Conservation (phyloP, 2,888 invertebrate species). For the Xanthostigma xanthostigma region DNA sequence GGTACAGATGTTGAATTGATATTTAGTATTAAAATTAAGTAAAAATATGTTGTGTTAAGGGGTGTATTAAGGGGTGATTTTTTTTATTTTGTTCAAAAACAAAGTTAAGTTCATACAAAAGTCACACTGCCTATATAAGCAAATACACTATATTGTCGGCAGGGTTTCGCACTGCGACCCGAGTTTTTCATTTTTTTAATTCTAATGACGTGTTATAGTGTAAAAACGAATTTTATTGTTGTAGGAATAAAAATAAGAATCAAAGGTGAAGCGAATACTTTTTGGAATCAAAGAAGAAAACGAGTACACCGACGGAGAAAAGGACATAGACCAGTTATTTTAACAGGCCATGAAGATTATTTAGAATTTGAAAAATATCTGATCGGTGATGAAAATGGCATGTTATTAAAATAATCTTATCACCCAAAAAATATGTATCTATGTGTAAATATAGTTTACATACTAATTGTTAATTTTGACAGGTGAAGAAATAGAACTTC, state of each 20-base stretch:
- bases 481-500: constrained; percentile 55
- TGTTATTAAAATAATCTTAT: constrained; percentile 7
- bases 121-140: no score
- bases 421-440: background rate
- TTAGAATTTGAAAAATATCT: constrained; percentile 62
- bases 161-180: no score
- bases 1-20: no score
- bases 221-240: constrained; percentile 13
- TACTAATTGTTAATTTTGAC: constrained; percentile 5
- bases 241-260: constrained; percentile 55
- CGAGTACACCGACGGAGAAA: constrained; percentile 45
- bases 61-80: no score
- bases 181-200: no score
- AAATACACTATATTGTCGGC: no score
- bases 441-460: no score
- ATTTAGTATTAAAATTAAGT: no score
- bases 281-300: constrained; percentile 50
- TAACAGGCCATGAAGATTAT: constrained; percentile 61
- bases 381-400: constrained; percentile 51
- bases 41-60: no score
- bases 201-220: no score
- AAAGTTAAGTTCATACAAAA: no score
- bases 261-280: constrained; percentile 58
- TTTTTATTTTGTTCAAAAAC: no score
- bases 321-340: constrained; percentile 43